phyloP scores from a whole-genome alignment of 1,140 invertebrate genomes.

The Carcinoscorpius rotundicauda region DNA sequence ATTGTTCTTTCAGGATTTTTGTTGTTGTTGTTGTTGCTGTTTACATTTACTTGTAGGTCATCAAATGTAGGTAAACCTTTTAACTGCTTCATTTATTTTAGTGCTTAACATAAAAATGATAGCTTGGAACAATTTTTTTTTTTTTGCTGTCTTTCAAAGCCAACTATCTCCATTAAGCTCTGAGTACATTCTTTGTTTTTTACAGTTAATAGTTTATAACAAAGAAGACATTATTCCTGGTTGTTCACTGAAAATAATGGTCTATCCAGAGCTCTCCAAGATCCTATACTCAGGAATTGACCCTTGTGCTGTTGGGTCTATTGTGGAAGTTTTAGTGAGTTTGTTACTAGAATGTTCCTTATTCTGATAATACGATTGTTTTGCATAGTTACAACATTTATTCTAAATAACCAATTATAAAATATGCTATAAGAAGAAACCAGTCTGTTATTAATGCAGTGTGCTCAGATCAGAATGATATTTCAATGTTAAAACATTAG shows the following conservation, averaged over 20 bases:
- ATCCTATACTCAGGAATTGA: constrained; percentile 23
- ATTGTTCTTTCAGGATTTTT: too few species aligned
- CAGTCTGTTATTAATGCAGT: too few species aligned
- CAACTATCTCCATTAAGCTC: neutral
- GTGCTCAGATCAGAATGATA: too few species aligned
- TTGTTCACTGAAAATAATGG: constrained; percentile 18
- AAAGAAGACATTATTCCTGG: constrained; percentile 16
- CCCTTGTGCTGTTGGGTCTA: constrained; percentile 24
- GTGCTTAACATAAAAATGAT: neutral
- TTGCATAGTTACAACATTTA: too few species aligned
- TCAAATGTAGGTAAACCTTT: too few species aligned
- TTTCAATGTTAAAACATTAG: too few species aligned
- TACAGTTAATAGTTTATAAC: constrained; percentile 18
- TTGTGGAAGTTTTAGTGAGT: constrained; percentile 26
- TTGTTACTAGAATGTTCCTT: neutral
- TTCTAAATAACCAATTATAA: too few species aligned
- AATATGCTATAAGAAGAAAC: too few species aligned
- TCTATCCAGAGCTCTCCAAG: constrained; percentile 23
- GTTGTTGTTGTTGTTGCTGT: too few species aligned
- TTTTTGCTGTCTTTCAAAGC: neutral
- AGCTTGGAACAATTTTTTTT: neutral
- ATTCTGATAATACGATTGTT: too few species aligned
- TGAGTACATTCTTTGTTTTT: constrained; percentile 5
- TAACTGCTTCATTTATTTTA: too few species aligned
- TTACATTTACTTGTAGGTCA: too few species aligned